Evolutionary conservation across 2,113 vertebrate genomes (phyloP), one percentile per base, ranked within the genome.

Genomic region (Phrynosoma platyrhinos): DNA sequence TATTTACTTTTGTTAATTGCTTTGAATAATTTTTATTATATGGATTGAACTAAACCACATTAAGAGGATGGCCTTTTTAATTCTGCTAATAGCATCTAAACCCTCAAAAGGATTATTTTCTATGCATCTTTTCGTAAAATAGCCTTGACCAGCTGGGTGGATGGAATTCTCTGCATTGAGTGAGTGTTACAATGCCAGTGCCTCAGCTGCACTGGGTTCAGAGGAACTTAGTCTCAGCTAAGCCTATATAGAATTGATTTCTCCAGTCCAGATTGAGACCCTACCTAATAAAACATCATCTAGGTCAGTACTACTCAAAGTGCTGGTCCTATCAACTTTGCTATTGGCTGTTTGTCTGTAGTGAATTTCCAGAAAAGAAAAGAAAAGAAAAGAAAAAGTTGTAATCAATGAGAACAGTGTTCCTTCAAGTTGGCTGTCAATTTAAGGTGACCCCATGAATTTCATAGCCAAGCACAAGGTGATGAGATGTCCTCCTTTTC

Each of bases 51-150:
- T 88, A 78, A 88, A 88, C 81, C 32, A 83, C 81, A 83, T 83
- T 83, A 88, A 20, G 62, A 88, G 47, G 62, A 78, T 77, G 74
- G 72, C 30, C 47, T 88, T 88, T 87, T 83, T 83, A 58, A 78
- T 88, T 78, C 81, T 88, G 87, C 81, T 88, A 83, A 88, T 78
- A 88, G 87, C 87, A 78, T 83, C 81, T 88, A 88, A 88, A 83
- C 82, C 81, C 62, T 68, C 64, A 30, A 78, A 83, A 58, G 81
- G 87, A 83, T 83, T 78, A 88, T 83, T 47, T 89, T 82, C 69
- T 91, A 90, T 86, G 90, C 91, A 88, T 83, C 91, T 87, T 93
- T 85, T 81, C 69, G 83, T 79, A 66, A 5, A 91, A 79, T 32
- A 88, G 89, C 90, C 52, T 88, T 88, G 91, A 76, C 36, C 2